Base-by-base conservation (phyloP, 2,113 vertebrate species). In the Pardalotus punctatus region DNA sequence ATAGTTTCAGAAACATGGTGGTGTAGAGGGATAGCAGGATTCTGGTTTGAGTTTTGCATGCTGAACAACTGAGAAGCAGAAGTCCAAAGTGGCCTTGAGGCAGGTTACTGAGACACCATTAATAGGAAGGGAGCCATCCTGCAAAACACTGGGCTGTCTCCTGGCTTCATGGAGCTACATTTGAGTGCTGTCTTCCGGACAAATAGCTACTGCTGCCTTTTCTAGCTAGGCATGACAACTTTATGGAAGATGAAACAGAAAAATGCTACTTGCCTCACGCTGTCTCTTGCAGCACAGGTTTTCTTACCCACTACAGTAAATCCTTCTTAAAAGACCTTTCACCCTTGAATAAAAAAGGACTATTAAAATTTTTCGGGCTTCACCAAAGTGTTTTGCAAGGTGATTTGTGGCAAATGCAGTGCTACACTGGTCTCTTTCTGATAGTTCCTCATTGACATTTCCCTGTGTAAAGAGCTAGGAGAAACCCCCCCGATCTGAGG, bases 101-200 rank as follows among this genome's bases (percentile, higher is more conserved):
- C 15, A 24, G 24, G 20, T 58, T 66, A 10, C 28, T 70, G 47
- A 50, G 22, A 19, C 1, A 10, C 15, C 4, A 10, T 38, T 45
- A 57, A 19, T 2, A 38, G 11, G 5, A 40, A 48, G 9, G 17
- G 7, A 70, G 8, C 42, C 22, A 5, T 70, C 18, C 28, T 62
- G 6, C 1, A 0, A 36, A 87, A 70, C 3, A 2, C 27, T 2
- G 4, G 16, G 16, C 36, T 61, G 16, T 42, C 7, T 14, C 5
- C 8, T 1, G 2, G 15, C 47, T 62, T 71, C 56, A 4, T 2
- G 2, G 54, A 84, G 14, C 54, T 5, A 0, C 0, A 0, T 65
- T 66, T 4, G 1, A 33, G 23, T 22, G 23, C 38, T 67, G 38
- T 33, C 16, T 43, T 81, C 18, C 12, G 31, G 28, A 54, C 22